Evolutionary conservation across 2,797 vertebrate genomes (phyloP).

Genomic region (Crenichthys baileyi): DNA sequence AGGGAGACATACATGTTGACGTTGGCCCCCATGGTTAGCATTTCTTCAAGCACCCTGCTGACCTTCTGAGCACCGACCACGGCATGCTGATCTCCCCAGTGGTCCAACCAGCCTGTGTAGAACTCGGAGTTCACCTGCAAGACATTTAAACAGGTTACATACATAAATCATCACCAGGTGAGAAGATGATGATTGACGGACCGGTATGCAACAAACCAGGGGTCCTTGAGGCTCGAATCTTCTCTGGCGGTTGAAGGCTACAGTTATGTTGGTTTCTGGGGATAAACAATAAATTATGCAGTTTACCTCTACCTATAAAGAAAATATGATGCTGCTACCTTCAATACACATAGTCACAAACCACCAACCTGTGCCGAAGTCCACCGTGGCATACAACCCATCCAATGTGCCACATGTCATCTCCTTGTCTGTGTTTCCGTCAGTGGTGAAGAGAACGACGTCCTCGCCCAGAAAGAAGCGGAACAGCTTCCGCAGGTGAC

Average conservation of each 20-base stretch:
- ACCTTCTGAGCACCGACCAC: constrained; percentile 74
- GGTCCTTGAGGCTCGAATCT: constrained; percentile 88
- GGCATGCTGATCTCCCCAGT: constrained; percentile 91
- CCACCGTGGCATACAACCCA: constrained; percentile 90
- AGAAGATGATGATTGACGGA: background rate
- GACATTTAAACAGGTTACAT: constrained; percentile 3
- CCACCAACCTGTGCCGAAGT: constrained; percentile 91
- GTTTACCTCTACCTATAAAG: background rate
- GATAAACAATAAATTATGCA: background rate
- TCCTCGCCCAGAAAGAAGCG: constrained; percentile 85
- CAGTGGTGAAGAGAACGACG: constrained; percentile 92
- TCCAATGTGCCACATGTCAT: constrained; percentile 89
- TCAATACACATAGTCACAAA: background rate
- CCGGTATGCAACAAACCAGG: constrained; percentile 80
- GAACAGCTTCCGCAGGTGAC: constrained; percentile 85
- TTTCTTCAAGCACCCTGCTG: constrained; percentile 82
- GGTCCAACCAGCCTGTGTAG: constrained; percentile 98
- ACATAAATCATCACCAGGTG: background rate
- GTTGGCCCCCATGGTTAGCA: constrained; percentile 90
- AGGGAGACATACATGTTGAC: constrained; percentile 90
- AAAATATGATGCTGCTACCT: background rate
- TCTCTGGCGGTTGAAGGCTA: constrained; percentile 88
- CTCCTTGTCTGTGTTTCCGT: constrained; percentile 82
- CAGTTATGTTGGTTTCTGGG: constrained; percentile 85
- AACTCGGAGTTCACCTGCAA: constrained; percentile 97